Evolutionary conservation across 2,797 vertebrate species (phyloP).

Genomic region (Cossypha polioptera): DNA sequence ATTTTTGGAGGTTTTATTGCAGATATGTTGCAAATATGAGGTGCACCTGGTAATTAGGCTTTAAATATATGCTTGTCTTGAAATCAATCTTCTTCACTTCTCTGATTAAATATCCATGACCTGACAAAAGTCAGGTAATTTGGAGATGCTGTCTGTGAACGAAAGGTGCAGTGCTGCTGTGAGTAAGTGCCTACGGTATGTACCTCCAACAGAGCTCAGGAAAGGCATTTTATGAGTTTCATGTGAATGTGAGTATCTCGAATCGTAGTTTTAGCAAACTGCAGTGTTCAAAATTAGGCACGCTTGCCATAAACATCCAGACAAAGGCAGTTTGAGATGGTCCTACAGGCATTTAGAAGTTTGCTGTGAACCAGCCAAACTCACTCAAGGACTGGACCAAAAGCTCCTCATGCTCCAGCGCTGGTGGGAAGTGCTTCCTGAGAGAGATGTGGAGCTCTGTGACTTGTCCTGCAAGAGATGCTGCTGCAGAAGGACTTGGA

Average conservation of each 20-base stretch:
- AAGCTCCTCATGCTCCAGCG: background rate
- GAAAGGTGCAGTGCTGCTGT: background rate
- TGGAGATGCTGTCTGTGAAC: background rate
- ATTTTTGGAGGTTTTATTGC: background rate
- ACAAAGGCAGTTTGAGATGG: background rate
- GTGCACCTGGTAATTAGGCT: background rate
- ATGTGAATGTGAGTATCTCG: background rate
- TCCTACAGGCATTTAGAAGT: background rate
- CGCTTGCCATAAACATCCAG: background rate
- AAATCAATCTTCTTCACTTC: background rate
- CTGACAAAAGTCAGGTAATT: background rate
- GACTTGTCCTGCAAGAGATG: background rate
- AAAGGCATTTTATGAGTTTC: background rate
- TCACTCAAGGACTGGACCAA: background rate
- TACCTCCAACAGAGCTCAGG: background rate
- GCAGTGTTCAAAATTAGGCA: background rate
- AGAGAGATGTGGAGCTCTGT: background rate
- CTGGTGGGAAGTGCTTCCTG: background rate
- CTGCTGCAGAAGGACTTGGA: background rate
- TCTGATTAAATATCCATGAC: background rate
- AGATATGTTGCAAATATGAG: background rate
- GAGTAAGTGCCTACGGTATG: background rate
- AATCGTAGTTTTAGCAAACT: background rate
- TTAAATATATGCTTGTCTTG: background rate
- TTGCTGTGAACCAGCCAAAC: background rate